Evolutionary conservation across 2,797 vertebrate species (phyloP).

Genomic region (Pseudochaenichthys georgianus): DNA sequence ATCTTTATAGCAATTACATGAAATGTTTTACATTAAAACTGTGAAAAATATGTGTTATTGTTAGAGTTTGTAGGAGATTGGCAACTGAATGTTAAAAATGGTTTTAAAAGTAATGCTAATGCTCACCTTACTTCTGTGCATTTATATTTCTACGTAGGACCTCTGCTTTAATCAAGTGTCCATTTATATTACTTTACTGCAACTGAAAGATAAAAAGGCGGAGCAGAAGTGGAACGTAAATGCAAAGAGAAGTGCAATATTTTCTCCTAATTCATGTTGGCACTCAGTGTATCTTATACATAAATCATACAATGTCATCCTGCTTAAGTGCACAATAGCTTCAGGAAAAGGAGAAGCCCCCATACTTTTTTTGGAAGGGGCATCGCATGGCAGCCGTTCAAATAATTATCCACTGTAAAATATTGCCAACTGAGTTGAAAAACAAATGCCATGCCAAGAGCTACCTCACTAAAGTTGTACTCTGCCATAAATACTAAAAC

Average conservation of each 20-base stretch:
- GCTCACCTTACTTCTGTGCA: not conserved
- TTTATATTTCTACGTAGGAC: not conserved
- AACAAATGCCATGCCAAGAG: constrained; percentile 40
- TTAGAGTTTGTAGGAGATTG: not conserved
- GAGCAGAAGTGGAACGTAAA: constrained; percentile 16
- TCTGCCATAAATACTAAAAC: constrained; percentile 23
- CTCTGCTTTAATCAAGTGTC: constrained; percentile 14
- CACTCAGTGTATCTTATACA: constrained; percentile 54
- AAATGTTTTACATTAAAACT: not conserved
- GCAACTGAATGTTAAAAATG: constrained; percentile 6
- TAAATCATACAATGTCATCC: constrained; percentile 72
- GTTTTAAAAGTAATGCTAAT: constrained; percentile 20
- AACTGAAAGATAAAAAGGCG: constrained; percentile 28
- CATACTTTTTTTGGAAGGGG: constrained; percentile 56
- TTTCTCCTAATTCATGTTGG: constrained; percentile 54
- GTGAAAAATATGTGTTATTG: not conserved
- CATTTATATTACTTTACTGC: constrained; percentile 9
- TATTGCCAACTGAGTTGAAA: constrained; percentile 51
- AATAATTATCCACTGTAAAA: constrained; percentile 68
- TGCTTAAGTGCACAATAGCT: constrained; percentile 56
- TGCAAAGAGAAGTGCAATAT: constrained; percentile 40
- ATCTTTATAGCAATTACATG: not conserved
- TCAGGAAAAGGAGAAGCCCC: constrained; percentile 48
- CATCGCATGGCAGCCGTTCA: constrained; percentile 52
- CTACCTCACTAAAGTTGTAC: constrained; percentile 19